Evolutionary conservation across 2,888 invertebrate species (phyloP).

Genomic region (Rutpela maculata): DNA sequence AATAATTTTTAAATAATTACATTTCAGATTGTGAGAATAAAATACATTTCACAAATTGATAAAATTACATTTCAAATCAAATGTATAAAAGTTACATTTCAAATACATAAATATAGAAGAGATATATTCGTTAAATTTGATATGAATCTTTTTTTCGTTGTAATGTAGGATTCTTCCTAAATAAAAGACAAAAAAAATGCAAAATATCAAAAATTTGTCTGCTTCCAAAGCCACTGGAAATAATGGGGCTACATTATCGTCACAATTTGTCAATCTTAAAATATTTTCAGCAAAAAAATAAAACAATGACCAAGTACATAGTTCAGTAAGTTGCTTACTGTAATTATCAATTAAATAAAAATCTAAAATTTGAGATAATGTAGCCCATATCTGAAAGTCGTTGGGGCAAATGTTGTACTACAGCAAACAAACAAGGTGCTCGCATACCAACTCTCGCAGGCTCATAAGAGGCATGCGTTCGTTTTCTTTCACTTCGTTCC

Average conservation of each 20-base stretch:
- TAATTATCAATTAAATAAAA: conserved; percentile 17
- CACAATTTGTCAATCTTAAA: conserved; percentile 1
- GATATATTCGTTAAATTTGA: conserved; percentile 44
- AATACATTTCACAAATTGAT: conserved; percentile 58
- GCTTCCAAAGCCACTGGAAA: conserved; percentile 67
- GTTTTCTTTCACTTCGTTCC: conserved; percentile 57
- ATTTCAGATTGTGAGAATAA: conserved; percentile 63
- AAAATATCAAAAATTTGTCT: conserved; percentile 67
- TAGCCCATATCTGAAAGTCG: conserved; percentile 66
- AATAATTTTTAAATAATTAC: conserved; percentile 63
- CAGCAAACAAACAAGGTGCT: conserved; percentile 61
- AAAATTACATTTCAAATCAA: conserved; percentile 61
- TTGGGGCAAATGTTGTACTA: conserved; percentile 71
- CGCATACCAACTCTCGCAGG: conserved; percentile 53
- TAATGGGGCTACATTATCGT: conserved; percentile 63
- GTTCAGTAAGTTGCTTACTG: neutral
- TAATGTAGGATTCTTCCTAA: conserved; percentile 67
- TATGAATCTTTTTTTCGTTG: conserved; percentile 56
- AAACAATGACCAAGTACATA: neutral
- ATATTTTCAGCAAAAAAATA: neutral
- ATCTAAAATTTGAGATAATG: conserved; percentile 57
- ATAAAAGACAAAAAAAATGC: conserved; percentile 70
- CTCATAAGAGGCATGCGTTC: conserved; percentile 56
- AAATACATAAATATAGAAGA: conserved; percentile 53
- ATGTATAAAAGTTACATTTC: conserved; percentile 60